A percentile compares a stretch with the other conserved stretches of the same genome.
These are phyloP conservation scores for Scaptomyza montana DNA, from an alignment of 1,140 invertebrate genomes.

Conservation along the genomic window DNA sequence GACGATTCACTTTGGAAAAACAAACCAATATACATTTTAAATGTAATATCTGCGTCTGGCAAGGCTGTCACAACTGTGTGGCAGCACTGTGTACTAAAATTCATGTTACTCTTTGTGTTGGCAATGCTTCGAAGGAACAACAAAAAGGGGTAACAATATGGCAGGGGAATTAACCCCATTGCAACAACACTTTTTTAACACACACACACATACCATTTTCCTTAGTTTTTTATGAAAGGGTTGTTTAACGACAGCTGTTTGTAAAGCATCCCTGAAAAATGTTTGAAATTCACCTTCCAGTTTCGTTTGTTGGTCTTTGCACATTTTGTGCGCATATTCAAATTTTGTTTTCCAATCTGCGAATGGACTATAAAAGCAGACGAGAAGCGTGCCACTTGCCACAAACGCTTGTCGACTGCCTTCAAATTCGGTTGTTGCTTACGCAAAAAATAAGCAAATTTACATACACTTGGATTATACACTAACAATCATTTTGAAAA, in stretches of 20 bases:
- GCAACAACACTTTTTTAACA: conserved; percentile 19
- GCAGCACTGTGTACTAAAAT: conserved; percentile 44
- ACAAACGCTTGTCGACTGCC: conserved; percentile 46
- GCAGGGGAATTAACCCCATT: neutral
- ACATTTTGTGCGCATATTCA: conserved; percentile 79
- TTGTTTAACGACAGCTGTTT: conserved; percentile 34
- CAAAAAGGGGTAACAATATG: conserved; percentile 28
- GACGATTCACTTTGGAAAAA: neutral
- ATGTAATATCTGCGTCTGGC: conserved; percentile 26
- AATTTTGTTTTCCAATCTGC: conserved; percentile 45
- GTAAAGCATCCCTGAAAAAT: conserved; percentile 28
- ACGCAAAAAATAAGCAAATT: neutral
- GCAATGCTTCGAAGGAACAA: conserved; percentile 8
- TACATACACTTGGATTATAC: conserved; percentile 26
- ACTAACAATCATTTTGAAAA: neutral
- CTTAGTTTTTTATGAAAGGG: conserved; percentile 44
- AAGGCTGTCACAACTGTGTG: conserved; percentile 21
- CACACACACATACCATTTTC: neutral
- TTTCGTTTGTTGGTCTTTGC: conserved; percentile 34
- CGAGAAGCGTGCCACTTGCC: neutral
- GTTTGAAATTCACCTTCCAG: conserved; percentile 22
- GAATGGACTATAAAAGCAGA: conserved; percentile 54
- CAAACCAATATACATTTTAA: neutral
- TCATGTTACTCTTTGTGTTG: neutral
- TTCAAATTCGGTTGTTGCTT: conserved; percentile 20